Percentiles rank a stretch among this genome's conserved stretches.
Conservation (phyloP, 2,113 vertebrate genomes). For the Acinonyx jubatus region DNA sequence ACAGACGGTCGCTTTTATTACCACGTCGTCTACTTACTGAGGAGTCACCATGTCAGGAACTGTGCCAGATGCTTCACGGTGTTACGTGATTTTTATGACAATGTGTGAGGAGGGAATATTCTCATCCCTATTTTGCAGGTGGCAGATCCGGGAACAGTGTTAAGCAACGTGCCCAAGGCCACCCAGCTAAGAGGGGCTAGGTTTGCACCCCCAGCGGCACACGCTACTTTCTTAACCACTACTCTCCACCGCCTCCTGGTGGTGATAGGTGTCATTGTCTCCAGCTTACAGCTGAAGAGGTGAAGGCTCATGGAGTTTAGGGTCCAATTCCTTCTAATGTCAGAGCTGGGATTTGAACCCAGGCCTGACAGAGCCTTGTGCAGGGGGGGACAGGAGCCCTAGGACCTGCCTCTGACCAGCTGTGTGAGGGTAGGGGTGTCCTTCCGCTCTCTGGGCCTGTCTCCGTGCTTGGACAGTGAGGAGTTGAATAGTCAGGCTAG, state of each 20-base stretch:
- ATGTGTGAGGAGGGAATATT: background rate
- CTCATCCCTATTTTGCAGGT: background rate
- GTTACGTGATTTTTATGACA: background rate
- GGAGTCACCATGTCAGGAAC: background rate
- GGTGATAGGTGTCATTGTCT: background rate
- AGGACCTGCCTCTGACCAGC: background rate
- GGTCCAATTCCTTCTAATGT: background rate
- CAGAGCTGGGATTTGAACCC: background rate
- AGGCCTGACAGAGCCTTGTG: background rate
- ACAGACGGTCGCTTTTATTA: background rate
- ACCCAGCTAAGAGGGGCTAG: background rate
- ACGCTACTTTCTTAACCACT: background rate
- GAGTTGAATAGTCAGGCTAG: background rate
- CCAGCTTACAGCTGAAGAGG: background rate
- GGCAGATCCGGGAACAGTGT: background rate
- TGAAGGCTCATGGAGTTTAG: background rate
- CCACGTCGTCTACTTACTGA: background rate
- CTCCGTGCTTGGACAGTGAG: background rate
- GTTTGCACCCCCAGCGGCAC: no score
- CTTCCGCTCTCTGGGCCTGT: no score
- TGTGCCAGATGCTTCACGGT: background rate
- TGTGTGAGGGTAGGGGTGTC: background rate
- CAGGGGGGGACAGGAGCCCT: no score
- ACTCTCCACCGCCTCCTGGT: fast-evolving
- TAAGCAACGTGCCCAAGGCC: background rate